Conservation (phyloP, 2,888 invertebrate genomes). For the Archips crataeganus region DNA sequence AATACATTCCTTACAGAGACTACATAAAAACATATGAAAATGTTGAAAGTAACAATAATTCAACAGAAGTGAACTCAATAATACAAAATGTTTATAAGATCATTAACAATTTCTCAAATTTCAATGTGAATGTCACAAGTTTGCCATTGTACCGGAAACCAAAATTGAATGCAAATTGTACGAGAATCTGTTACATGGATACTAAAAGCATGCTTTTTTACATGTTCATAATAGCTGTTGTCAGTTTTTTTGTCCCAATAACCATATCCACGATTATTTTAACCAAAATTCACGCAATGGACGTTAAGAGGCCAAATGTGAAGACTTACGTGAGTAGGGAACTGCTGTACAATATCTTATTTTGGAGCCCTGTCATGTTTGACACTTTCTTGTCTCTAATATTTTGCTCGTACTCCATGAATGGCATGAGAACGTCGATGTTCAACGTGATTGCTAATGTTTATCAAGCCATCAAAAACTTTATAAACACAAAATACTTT, state of each 20-base stretch:
- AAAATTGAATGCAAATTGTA: slow-evolving; percentile 62
- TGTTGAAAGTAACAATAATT: slow-evolving; percentile 51
- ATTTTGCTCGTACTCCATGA: slow-evolving; percentile 71
- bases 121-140: slow-evolving; percentile 60
- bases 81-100: slow-evolving; percentile 69
- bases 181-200: slow-evolving; percentile 72
- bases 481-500: slow-evolving; percentile 76
- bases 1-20: slow-evolving; percentile 57
- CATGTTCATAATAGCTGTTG: slow-evolving; percentile 68
- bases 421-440: slow-evolving; percentile 67
- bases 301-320: slow-evolving; percentile 62
- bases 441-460: slow-evolving; percentile 78
- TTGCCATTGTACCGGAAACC: slow-evolving; percentile 55
- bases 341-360: slow-evolving; percentile 74
- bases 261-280: slow-evolving; percentile 74
- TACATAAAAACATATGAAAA: slow-evolving; percentile 65
- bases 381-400: slow-evolving; percentile 75
- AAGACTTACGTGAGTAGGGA: slow-evolving; percentile 73
- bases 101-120: slow-evolving; percentile 61
- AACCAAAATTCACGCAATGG: slow-evolving; percentile 73
- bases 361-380: slow-evolving; percentile 81
- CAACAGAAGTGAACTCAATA: slow-evolving; percentile 59
- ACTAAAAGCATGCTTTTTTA: slow-evolving; percentile 70
- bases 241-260: slow-evolving; percentile 78
- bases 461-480: slow-evolving; percentile 76